These are phyloP conservation scores for Ganaspis sp. DNA, from an alignment of 1,140 invertebrate genomes.

Conservation along the genomic window DNA sequence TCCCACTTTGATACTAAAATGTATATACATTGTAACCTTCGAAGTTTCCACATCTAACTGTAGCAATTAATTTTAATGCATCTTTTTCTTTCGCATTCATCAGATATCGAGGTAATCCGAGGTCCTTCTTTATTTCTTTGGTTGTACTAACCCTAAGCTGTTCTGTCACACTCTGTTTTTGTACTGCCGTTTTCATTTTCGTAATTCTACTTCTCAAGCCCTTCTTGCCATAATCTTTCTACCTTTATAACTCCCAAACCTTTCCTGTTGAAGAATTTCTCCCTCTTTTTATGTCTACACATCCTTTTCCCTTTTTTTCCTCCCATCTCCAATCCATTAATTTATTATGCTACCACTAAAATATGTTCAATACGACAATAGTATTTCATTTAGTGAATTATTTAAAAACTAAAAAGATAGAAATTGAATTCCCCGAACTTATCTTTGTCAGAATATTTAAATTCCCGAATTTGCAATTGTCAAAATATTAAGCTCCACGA, in stretches of 20 bases:
- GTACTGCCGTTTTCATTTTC: constrained; percentile 13
- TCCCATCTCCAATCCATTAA: no score
- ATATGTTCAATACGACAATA: no score
- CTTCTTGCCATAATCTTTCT: background rate
- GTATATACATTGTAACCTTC: constrained; percentile 20
- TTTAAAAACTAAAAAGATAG: no score
- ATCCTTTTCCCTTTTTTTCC: constrained; percentile 27
- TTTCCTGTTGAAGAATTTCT: constrained; percentile 35
- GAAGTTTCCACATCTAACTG: constrained; percentile 39
- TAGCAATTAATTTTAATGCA: constrained; percentile 32
- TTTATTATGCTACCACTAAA: no score
- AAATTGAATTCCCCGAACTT: no score
- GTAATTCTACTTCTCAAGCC: background rate
- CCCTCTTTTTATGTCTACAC: constrained; percentile 15
- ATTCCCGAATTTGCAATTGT: no score
- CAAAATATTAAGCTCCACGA: no score
- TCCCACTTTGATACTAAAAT: no score
- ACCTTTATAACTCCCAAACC: background rate
- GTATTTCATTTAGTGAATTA: no score
- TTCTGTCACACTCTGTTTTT: constrained; percentile 22
- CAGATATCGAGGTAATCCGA: constrained; percentile 12
- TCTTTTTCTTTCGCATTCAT: background rate
- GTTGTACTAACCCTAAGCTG: constrained; percentile 38
- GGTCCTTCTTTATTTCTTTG: background rate
- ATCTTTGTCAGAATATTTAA: no score